Evolutionary conservation across 2,888 invertebrate species (phyloP).

Genomic region (Polymixis flavicincta): DNA sequence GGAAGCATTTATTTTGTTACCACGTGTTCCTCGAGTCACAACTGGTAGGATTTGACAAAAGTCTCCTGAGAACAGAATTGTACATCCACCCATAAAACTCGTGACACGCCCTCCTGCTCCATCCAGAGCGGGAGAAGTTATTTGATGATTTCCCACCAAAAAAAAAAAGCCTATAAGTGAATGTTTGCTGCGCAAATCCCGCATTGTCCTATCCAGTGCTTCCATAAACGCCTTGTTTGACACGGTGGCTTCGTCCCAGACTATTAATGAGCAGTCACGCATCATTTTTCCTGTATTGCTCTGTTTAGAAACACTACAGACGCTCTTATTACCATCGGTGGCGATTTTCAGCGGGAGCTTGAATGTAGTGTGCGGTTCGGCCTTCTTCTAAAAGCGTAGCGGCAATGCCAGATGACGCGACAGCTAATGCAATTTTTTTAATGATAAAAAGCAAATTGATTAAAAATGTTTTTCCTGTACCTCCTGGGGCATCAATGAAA

Average conservation of each 20-base stretch:
- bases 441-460: too few species aligned
- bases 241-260: neutral
- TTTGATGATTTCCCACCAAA: too few species aligned
- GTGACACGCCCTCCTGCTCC: too few species aligned
- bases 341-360: conserved; percentile 1
- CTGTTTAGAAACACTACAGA: conserved; percentile 6
- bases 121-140: too few species aligned
- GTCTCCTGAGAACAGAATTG: conserved; percentile 5
- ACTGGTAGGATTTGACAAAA: conserved; percentile 3
- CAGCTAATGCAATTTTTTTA: too few species aligned
- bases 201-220: conserved; percentile 6
- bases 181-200: conserved; percentile 10
- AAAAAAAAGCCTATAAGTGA: too few species aligned
- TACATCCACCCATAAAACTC: conserved; percentile 14
- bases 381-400: neutral
- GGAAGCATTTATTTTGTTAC: neutral
- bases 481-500: neutral
- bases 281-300: conserved; percentile 7
- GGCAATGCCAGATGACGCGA: conserved; percentile 1
- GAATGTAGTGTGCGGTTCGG: neutral
- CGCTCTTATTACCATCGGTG: neutral
- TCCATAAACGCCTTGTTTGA: neutral
- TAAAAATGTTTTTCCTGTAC: neutral
- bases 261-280: neutral
- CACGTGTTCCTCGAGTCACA: neutral